These are phyloP conservation scores for Cheilosia variabilis DNA, from an alignment of 2,888 invertebrate genomes.

Conservation along the genomic window DNA sequence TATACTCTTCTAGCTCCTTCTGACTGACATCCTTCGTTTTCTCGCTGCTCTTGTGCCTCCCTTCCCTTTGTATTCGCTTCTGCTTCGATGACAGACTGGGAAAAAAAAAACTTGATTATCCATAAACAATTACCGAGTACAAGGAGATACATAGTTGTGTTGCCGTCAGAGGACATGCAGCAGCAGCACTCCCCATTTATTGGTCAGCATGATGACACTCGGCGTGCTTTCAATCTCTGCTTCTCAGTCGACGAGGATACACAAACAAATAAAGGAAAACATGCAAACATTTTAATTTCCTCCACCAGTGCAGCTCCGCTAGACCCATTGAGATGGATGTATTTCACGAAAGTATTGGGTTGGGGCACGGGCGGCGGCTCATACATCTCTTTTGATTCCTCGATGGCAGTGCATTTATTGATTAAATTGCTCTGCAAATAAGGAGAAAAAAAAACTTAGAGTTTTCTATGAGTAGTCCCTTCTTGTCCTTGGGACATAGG, in stretches of 20 bases:
- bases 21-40: slow-evolving; percentile 52
- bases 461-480: slow-evolving; percentile 32
- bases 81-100: slow-evolving; percentile 57
- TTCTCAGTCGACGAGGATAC: slow-evolving; percentile 24
- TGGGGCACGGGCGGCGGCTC: not conserved
- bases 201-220: slow-evolving; percentile 69
- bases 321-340: not conserved
- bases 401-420: slow-evolving; percentile 66
- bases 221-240: slow-evolving; percentile 61
- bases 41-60: slow-evolving; percentile 13
- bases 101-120: slow-evolving; percentile 54
- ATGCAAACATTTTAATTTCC: slow-evolving; percentile 61
- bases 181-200: slow-evolving; percentile 55
- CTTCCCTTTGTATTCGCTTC: slow-evolving; percentile 16
- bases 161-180: slow-evolving; percentile 20
- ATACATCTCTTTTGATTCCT: slow-evolving; percentile 4
- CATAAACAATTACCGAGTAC: slow-evolving; percentile 63
- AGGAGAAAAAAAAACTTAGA: not conserved
- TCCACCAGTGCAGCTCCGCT: slow-evolving; percentile 2
- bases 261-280: slow-evolving; percentile 40
- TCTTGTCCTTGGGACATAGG: slow-evolving; percentile 10
- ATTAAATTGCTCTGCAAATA: slow-evolving; percentile 59
- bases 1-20: slow-evolving; percentile 33
- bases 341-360: slow-evolving; percentile 5
- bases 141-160: slow-evolving; percentile 41